Evolutionary conservation across 2,797 vertebrate genomes (phyloP).

Genomic region (Acanthiza pusilla): DNA sequence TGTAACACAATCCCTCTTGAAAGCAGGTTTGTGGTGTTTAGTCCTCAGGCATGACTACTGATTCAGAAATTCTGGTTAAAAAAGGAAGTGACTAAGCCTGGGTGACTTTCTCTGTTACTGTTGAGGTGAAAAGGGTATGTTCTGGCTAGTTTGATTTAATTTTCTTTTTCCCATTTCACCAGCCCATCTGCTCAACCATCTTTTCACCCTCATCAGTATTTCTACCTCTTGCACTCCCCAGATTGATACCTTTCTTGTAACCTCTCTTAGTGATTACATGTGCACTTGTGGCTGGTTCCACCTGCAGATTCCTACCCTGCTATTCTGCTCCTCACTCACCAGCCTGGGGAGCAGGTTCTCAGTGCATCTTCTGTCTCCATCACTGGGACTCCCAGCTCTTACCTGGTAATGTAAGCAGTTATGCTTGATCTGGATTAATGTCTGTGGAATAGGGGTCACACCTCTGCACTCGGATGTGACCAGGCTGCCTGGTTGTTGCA

Average conservation of each 20-base stretch:
- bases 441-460: neutral
- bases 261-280: fast-evolving
- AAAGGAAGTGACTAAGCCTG: neutral
- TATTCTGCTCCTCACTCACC: neutral
- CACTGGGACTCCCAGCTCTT: neutral
- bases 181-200: neutral
- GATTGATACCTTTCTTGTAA: neutral
- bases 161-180: neutral
- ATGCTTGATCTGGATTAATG: neutral
- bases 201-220: neutral
- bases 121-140: neutral
- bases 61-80: neutral
- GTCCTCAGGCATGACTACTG: neutral
- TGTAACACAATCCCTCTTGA: neutral
- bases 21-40: neutral
- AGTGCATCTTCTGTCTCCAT: neutral
- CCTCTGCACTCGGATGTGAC: neutral
- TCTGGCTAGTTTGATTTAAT: neutral
- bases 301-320: neutral
- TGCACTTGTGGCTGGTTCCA: neutral
- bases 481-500: neutral
- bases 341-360: neutral
- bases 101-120: neutral
- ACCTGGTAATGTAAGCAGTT: neutral
- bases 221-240: neutral